Percentiles rank a stretch among this genome's conserved stretches.
Evolutionary conservation across 2,113 vertebrate species (phyloP).

Genomic region (Oreocharis arfaki): DNA sequence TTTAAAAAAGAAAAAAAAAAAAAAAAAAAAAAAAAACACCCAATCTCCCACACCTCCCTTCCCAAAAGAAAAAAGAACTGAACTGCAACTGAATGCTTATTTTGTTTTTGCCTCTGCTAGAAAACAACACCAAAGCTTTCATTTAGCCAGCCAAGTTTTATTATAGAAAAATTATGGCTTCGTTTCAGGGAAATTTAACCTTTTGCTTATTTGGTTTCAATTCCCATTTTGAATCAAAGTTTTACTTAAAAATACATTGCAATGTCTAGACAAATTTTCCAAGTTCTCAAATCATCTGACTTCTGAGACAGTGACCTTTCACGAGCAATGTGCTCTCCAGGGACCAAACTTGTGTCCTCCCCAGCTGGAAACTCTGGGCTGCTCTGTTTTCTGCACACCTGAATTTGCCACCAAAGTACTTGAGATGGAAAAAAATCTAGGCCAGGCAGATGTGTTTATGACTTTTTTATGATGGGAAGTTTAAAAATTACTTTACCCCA

Average conservation of each 20-base stretch:
- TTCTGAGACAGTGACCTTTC: background rate
- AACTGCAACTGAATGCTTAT: background rate
- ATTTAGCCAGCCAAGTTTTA: background rate
- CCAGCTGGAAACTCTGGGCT: background rate
- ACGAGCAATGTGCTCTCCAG: accelerated
- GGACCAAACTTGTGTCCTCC: background rate
- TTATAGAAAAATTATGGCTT: background rate
- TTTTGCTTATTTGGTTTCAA: background rate
- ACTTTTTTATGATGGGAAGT: background rate
- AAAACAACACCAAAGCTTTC: background rate
- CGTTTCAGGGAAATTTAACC: background rate
- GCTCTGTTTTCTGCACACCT: background rate
- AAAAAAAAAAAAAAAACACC: too few relatives aligned
- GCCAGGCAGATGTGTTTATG: background rate
- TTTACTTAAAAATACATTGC: background rate
- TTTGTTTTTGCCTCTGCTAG: background rate
- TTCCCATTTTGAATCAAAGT: background rate
- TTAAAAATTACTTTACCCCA: background rate
- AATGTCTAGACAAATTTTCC: background rate
- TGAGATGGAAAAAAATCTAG: background rate
- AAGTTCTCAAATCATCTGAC: background rate
- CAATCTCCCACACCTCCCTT: background rate
- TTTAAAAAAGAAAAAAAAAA: accelerated
- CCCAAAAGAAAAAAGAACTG: background rate
- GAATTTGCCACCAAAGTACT: background rate